phyloP scores from a whole-genome alignment of 2,113 vertebrate species.

The Tenebrosternarchus preto region DNA sequence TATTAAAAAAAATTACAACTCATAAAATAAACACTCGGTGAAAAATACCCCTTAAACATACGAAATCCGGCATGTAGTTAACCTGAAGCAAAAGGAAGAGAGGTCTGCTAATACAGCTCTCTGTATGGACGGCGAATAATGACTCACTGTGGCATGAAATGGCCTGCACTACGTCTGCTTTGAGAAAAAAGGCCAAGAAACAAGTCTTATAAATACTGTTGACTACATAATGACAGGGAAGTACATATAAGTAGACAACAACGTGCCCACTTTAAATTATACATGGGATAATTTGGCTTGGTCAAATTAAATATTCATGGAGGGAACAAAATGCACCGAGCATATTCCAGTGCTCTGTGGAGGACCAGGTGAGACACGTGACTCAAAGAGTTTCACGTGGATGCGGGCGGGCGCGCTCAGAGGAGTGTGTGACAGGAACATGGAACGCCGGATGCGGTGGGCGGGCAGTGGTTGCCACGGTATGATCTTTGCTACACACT shows the following conservation, averaged over 20 bases:
- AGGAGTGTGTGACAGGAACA: background rate
- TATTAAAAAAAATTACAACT: constrained; percentile 36
- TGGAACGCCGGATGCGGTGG: background rate
- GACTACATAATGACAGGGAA: constrained; percentile 57
- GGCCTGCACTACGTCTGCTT: constrained; percentile 45
- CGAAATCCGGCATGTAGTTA: constrained; percentile 22
- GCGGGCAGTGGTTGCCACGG: too few species aligned
- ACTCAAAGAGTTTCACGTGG: background rate
- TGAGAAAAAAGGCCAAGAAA: constrained; percentile 41
- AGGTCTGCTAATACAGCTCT: constrained; percentile 2
- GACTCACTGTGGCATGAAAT: constrained; percentile 44
- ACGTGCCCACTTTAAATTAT: constrained; percentile 58
- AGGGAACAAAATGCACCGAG: constrained; percentile 52
- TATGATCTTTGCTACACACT: background rate
- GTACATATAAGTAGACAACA: constrained; percentile 58
- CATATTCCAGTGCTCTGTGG: constrained; percentile 31
- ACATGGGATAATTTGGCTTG: constrained; percentile 57
- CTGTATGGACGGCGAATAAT: constrained; percentile 33
- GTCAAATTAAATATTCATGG: constrained; percentile 59
- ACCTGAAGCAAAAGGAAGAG: constrained; percentile 23
- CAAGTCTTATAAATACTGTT: constrained; percentile 58
- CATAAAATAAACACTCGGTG: too few species aligned
- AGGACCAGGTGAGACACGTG: background rate
- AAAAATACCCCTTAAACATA: constrained; percentile 28
- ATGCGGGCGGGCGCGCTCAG: background rate